Conservation (phyloP, 2,888 invertebrate species). For the Caenorhabditis sp. region DNA sequence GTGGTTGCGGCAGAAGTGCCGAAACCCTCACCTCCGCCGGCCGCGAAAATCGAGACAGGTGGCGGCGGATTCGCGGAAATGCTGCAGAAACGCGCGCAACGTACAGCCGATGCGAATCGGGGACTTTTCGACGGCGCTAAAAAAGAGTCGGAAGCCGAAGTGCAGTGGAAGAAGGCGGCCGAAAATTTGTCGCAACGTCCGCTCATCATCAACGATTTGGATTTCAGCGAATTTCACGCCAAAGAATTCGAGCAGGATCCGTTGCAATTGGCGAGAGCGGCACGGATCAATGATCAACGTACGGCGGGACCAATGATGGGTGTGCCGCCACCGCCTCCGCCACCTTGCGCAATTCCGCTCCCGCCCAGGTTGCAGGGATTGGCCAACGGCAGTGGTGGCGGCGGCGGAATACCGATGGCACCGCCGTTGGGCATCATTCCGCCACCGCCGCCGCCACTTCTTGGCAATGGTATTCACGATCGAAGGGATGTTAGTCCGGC, state of each 20-base stretch:
- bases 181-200: constrained; percentile 72
- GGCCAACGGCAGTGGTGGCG: not conserved
- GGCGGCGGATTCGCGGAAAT: constrained; percentile 65
- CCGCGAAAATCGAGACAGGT: constrained; percentile 57
- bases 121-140: constrained; percentile 41
- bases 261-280: constrained; percentile 46
- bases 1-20: constrained; percentile 14
- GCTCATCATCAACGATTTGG: constrained; percentile 87
- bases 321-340: constrained; percentile 57
- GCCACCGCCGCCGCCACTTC: constrained; percentile 65
- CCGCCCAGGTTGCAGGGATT: constrained; percentile 41
- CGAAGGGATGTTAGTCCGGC: constrained; percentile 55
- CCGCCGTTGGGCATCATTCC: constrained; percentile 67
- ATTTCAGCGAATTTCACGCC: constrained; percentile 89
- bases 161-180: constrained; percentile 87
- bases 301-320: constrained; percentile 23
- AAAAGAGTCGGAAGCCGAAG: constrained; percentile 76
- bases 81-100: constrained; percentile 65
- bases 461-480: constrained; percentile 70
- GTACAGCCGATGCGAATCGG: constrained; percentile 50
- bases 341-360: constrained; percentile 49
- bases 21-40: constrained; percentile 34
- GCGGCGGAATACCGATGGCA: constrained; percentile 73
- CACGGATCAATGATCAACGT: constrained; percentile 26
- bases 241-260: constrained; percentile 81